Evolutionary conservation across 2,113 vertebrate genomes (phyloP).

Genomic region (Dicrurus megarhynchus): DNA sequence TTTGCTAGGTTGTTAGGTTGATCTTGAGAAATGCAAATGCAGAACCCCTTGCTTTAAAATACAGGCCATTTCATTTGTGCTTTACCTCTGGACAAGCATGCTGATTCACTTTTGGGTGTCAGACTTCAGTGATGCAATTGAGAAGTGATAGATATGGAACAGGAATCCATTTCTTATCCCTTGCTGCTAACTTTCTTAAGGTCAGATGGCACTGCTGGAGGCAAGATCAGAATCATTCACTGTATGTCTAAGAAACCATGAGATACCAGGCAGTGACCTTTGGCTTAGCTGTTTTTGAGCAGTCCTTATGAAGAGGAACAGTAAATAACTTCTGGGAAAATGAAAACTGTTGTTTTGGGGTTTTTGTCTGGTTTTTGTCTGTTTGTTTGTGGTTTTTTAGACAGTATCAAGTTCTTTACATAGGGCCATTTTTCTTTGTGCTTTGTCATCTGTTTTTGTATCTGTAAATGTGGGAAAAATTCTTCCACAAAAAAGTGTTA

Average conservation of each 20-base stretch:
- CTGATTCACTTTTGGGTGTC: neutral
- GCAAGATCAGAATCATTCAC: neutral
- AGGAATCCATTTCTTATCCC: neutral
- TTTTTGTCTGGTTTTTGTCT: neutral
- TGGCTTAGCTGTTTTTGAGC: neutral
- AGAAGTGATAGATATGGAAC: neutral
- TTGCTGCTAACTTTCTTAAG: neutral
- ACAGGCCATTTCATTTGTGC: neutral
- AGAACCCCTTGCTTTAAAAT: neutral
- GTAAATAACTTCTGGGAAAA: neutral
- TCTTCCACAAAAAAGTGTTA: neutral
- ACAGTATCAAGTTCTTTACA: neutral
- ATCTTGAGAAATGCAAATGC: neutral
- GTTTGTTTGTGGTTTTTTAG: neutral
- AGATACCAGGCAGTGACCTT: neutral
- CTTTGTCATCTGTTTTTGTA: neutral
- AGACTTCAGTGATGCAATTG: neutral
- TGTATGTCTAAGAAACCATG: rapidly evolving
- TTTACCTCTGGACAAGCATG: neutral
- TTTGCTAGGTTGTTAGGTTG: neutral
- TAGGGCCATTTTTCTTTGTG: neutral
- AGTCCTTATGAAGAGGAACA: neutral
- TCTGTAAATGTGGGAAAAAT: neutral
- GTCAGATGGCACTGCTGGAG: neutral
- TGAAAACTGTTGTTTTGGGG: neutral